These are phyloP conservation scores for Catocala sponsa DNA, from an alignment of 2,888 invertebrate genomes.

Conservation along the genomic window DNA sequence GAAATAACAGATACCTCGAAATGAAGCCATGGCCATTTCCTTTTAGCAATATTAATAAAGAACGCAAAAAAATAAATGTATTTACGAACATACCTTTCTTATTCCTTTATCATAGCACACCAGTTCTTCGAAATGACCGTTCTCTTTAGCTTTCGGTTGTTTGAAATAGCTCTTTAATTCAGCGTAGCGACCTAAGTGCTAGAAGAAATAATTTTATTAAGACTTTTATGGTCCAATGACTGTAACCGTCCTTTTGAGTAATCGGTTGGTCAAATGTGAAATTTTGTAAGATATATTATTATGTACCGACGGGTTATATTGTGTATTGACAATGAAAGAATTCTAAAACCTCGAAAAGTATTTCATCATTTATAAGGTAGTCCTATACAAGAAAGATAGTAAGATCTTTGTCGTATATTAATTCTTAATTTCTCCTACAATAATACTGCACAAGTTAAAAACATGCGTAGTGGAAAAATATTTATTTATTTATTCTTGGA, in stretches of 20 bases:
- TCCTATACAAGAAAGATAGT: too few species aligned
- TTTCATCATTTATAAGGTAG: too few species aligned
- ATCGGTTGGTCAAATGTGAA: neutral
- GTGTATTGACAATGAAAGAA: too few species aligned
- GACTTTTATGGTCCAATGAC: neutral
- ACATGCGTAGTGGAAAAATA: too few species aligned
- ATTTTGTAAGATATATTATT: neutral
- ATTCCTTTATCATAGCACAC: slow-evolving; percentile 65
- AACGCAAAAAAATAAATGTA: neutral
- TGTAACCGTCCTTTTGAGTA: slow-evolving; percentile 4
- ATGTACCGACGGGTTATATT: neutral
- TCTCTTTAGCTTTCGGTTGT: slow-evolving; percentile 68
- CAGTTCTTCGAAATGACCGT: slow-evolving; percentile 80
- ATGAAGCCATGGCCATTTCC: too few species aligned
- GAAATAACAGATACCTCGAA: too few species aligned
- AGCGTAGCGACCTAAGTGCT: slow-evolving; percentile 79
- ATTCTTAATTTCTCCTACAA: too few species aligned
- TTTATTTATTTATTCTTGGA: too few species aligned
- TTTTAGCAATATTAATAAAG: too few species aligned
- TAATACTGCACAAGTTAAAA: too few species aligned
- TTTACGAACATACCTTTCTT: slow-evolving; percentile 64
- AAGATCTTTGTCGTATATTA: too few species aligned
- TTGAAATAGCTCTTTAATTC: slow-evolving; percentile 74
- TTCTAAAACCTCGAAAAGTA: too few species aligned
- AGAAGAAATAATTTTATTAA: slow-evolving; percentile 34